Percentiles rank a stretch among this genome's conserved stretches.
These are phyloP conservation scores for Uloborus plumipes DNA, from an alignment of 2,888 invertebrate species.

Conservation along the genomic window DNA sequence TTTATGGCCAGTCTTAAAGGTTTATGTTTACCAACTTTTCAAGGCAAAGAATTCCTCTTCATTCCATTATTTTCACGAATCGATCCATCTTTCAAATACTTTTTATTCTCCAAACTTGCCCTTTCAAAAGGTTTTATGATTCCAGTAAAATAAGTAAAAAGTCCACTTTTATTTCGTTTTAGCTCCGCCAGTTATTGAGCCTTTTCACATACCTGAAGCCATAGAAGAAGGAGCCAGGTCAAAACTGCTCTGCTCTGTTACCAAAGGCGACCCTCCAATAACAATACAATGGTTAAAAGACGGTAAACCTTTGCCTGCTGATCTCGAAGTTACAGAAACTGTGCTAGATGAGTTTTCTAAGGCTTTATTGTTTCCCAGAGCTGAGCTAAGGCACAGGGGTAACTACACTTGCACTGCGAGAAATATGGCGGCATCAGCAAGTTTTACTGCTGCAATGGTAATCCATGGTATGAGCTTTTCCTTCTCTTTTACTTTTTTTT, in stretches of 20 bases:
- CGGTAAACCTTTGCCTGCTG: constrained; percentile 67
- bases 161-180: constrained; percentile 68
- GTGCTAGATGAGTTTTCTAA: constrained; percentile 68
- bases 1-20: no score
- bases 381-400: constrained; percentile 69
- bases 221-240: constrained; percentile 73
- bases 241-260: constrained; percentile 72
- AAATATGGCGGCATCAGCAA: constrained; percentile 69
- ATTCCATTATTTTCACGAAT: no score
- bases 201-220: constrained; percentile 69
- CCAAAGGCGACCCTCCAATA: constrained; percentile 70
- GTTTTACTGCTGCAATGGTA: constrained; percentile 69
- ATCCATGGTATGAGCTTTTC: constrained; percentile 65
- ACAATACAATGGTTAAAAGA: constrained; percentile 72
- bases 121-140: background rate
- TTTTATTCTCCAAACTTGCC: no score
- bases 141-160: background rate
- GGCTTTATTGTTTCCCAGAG: constrained; percentile 70
- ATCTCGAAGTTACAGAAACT: constrained; percentile 53
- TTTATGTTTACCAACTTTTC: no score
- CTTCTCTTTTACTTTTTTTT: constrained; percentile 13
- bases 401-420: constrained; percentile 70
- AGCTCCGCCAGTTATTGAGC: constrained; percentile 84
- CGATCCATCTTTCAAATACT: no score
- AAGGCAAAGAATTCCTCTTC: no score